These are phyloP conservation scores for Philereme transversata DNA, from an alignment of 2,888 invertebrate species.

Conservation along the genomic window DNA sequence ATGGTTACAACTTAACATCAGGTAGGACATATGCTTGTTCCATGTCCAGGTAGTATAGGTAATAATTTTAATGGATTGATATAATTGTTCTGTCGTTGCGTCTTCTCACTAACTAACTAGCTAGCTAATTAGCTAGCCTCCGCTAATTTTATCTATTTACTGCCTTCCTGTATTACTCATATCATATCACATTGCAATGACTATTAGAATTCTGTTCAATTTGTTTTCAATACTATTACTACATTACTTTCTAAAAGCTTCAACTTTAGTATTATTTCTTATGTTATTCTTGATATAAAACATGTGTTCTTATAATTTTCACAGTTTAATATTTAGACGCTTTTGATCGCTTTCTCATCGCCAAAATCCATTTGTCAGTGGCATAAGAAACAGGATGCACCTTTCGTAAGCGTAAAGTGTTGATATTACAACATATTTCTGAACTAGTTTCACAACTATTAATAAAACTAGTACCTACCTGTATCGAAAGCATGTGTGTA, in stretches of 20 bases:
- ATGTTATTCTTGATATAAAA: constrained; percentile 38
- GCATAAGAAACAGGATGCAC: constrained; percentile 47
- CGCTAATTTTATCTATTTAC: constrained; percentile 7
- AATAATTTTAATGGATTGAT: background rate
- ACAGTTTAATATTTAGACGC: constrained; percentile 51
- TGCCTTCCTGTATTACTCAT: constrained; percentile 13
- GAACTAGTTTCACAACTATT: constrained; percentile 47
- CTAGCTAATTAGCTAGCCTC: background rate
- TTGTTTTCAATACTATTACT: no score
- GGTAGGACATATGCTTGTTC: no score
- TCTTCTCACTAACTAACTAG: background rate
- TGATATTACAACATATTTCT: constrained; percentile 48
- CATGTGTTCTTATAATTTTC: constrained; percentile 52
- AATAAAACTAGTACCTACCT: constrained; percentile 41
- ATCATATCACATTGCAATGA: background rate
- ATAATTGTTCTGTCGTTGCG: background rate
- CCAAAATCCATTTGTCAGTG: constrained; percentile 38
- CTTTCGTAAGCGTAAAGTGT: constrained; percentile 39
- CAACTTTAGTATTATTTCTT: constrained; percentile 2
- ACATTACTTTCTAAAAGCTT: background rate
- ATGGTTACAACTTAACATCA: no score
- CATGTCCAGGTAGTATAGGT: background rate
- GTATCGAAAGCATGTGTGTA: constrained; percentile 43
- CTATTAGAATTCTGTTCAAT: background rate
- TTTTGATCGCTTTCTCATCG: constrained; percentile 48